Evolutionary conservation across 2,888 invertebrate species (phyloP).

Genomic region (Apamea monoglypha): DNA sequence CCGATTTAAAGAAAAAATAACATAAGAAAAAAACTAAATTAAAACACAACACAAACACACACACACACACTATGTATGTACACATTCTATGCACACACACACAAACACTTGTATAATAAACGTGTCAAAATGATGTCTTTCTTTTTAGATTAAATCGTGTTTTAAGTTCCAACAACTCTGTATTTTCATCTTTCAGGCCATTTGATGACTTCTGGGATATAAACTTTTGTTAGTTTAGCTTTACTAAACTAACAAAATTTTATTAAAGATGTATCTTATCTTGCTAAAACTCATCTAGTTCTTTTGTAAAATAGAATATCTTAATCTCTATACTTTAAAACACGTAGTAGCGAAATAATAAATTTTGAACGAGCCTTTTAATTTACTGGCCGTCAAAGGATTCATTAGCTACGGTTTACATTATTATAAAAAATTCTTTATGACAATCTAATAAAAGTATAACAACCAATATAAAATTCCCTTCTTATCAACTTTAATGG

Average conservation of each 20-base stretch:
- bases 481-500: conserved; percentile 60
- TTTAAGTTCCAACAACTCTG: background rate
- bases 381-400: conserved; percentile 22
- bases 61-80: no score
- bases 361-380: conserved; percentile 3
- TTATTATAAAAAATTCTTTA: conserved; percentile 35
- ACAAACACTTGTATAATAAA: no score
- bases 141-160: background rate
- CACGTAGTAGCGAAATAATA: background rate
- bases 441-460: conserved; percentile 41
- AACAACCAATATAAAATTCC: conserved; percentile 50
- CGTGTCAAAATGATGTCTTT: background rate
- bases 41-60: no score
- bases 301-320: background rate
- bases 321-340: conserved; percentile 4
- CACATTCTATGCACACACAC: no score
- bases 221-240: no score
- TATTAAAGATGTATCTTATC: background rate
- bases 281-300: background rate
- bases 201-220: background rate
- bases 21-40: no score
- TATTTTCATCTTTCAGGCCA: background rate
- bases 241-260: background rate
- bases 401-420: conserved; percentile 25
- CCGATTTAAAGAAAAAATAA: no score